A percentile compares a stretch with the other conserved stretches of the same genome.
These are phyloP conservation scores for Acanthosoma haemorrhoidale DNA, from an alignment of 2,888 invertebrate species.

Conservation along the genomic window DNA sequence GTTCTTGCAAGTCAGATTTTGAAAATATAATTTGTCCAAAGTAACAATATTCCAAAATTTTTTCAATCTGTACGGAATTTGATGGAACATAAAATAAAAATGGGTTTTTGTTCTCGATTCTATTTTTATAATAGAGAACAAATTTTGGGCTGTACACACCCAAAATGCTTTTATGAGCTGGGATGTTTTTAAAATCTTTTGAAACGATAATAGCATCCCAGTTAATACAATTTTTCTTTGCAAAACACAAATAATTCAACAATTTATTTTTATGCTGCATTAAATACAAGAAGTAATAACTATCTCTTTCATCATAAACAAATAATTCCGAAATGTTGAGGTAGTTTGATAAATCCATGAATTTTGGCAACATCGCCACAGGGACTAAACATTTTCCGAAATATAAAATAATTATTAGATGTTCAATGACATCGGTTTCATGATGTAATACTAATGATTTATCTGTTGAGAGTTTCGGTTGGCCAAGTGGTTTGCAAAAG, in stretches of 20 bases:
- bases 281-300: neutral
- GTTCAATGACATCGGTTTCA: neutral
- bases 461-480: neutral
- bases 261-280: constrained; percentile 1
- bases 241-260: neutral
- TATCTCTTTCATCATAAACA: neutral
- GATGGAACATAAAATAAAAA: neutral
- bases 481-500: neutral
- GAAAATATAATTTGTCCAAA: neutral
- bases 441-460: neutral
- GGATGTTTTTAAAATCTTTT: neutral
- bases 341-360: neutral
- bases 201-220: neutral
- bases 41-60: neutral
- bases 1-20: neutral
- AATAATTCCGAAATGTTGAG: neutral
- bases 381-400: constrained; percentile 1
- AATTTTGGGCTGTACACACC: neutral
- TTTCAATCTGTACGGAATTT: neutral
- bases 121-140: neutral
- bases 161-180: neutral
- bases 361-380: neutral
- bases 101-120: neutral
- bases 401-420: neutral
- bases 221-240: neutral